Base-by-base conservation (phyloP, 2,113 vertebrate genomes). In the Cebidichthys violaceus region DNA sequence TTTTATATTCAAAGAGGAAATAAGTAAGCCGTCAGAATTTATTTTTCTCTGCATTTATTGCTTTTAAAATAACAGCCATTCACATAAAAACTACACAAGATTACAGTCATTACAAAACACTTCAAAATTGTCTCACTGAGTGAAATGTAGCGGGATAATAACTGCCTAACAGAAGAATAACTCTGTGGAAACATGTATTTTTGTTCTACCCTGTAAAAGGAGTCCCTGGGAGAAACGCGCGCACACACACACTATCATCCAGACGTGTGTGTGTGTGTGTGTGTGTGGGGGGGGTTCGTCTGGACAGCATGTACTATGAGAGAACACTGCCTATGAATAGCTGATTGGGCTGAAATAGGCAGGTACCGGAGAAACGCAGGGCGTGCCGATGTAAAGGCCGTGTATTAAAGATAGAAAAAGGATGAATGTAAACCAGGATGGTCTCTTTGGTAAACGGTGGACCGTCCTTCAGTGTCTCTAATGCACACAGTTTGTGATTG, bases 11-110 rank as follows among this genome's bases (percentile, higher is more conserved):
- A 2, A 50, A 7, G 17, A 22, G 33, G 35, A 13, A 24, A 80
- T 55, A 54, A 89, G 88, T 47, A 78, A 86, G 31, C 31, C 29
- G 39, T 76, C 65, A 47, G 29, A 29, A 59, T 4, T 77, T 78
- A 50, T 72, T 88, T 87, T 80, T 55, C 50, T 84, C 77, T 88
- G 52, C 79, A 81, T 94, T 94, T 94, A 94, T 93, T 94, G 92
- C 88, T 90, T 86, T 92, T 86, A 91, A 93, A 93, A 87, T 89
- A 92, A 93, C 82, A 94, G 91, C 93, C 93, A 93, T 88, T 93
- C 92, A 93, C 92, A 91, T 92, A 89, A 89, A 92, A 92, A 91
- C 89, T 83, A 91, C 82, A 91, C 88, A 84, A 84, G 60, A 86
- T 76, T 89, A 92, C 88, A 92, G 69, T 89, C 70, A 78, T 88